Percentiles rank a stretch among this genome's conserved stretches.
Conservation (phyloP, 2,113 vertebrate species). For the Donacobius atricapilla region DNA sequence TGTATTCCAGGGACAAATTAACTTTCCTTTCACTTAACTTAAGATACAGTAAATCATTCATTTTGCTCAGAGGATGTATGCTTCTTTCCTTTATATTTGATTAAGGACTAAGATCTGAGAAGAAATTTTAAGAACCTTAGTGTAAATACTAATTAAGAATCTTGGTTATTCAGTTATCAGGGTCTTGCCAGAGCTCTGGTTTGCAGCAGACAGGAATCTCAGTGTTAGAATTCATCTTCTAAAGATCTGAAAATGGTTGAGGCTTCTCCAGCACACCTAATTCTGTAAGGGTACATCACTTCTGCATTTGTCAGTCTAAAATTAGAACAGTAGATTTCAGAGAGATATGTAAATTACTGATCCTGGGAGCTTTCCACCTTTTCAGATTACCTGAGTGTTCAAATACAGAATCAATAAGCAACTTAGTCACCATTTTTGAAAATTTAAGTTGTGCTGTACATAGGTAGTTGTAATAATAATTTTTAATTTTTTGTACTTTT, state of each 20-base stretch:
- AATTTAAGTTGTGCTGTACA: neutral
- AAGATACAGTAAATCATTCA: neutral
- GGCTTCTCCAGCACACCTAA: neutral
- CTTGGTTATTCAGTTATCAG: neutral
- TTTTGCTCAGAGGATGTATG: neutral
- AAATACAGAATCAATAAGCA: neutral
- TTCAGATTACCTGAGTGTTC: neutral
- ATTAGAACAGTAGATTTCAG: neutral
- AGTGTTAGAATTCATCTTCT: neutral
- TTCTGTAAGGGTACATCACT: neutral
- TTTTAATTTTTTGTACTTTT: neutral
- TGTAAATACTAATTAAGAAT: neutral
- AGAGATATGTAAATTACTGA: neutral
- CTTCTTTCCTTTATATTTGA: neutral
- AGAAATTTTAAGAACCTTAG: neutral
- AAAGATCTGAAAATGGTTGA: fast-evolving
- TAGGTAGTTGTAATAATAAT: neutral
- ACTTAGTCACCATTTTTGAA: neutral
- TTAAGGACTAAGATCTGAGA: neutral
- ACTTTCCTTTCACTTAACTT: neutral
- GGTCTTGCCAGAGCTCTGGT: neutral
- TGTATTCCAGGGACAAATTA: neutral
- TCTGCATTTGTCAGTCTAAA: neutral
- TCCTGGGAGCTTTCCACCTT: neutral
- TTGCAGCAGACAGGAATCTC: neutral